Conservation (phyloP, 2,888 invertebrate species). For the Parnassius glacialis region DNA sequence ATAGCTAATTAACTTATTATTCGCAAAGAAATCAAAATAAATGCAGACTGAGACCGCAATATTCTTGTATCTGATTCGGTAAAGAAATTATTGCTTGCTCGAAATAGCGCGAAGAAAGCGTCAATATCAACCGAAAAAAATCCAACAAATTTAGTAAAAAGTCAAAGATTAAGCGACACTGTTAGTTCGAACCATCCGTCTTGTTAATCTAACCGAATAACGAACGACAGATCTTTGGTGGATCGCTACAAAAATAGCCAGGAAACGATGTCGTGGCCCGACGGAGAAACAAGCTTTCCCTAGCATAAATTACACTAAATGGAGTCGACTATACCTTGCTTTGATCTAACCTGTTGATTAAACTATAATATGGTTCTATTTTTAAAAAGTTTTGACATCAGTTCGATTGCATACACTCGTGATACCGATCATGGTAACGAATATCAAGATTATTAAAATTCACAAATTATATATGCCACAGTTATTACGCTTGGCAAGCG, state of each 20-base stretch:
- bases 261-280: constrained; percentile 1
- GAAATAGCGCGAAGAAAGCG: constrained; percentile 8
- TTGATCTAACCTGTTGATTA: constrained; percentile 9
- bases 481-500: too few relatives aligned
- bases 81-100: constrained; percentile 2
- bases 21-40: too few relatives aligned
- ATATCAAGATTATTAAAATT: too few relatives aligned
- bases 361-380: neutral
- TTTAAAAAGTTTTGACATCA: too few relatives aligned
- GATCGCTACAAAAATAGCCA: constrained; percentile 14
- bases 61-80: neutral
- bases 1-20: too few relatives aligned
- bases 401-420: too few relatives aligned
- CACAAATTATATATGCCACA: too few relatives aligned
- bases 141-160: constrained; percentile 28
- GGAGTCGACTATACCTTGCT: neutral
- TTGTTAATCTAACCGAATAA: constrained; percentile 42
- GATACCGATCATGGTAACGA: too few relatives aligned
- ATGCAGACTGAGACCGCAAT: too few relatives aligned
- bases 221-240: constrained; percentile 9
- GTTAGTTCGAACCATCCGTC: constrained; percentile 48
- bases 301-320: constrained; percentile 3
- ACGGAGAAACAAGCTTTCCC: constrained; percentile 1
- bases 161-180: constrained; percentile 51
- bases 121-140: constrained; percentile 8